Base-by-base conservation (phyloP, 2,888 invertebrate species). In the Yponomeuta plumbellus region DNA sequence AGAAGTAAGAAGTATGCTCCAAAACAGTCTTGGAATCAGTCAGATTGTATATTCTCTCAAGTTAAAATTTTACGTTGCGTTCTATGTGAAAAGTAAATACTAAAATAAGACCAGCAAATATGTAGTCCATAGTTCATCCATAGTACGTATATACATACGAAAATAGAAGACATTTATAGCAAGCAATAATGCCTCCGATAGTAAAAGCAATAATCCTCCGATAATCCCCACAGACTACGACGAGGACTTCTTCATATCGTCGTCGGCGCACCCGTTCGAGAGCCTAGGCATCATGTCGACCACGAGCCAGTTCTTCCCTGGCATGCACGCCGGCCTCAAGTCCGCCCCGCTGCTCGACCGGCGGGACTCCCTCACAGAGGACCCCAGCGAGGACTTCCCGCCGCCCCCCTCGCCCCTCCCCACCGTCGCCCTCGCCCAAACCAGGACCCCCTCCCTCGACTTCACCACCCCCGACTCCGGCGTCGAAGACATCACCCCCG, bases 161-260 rank as follows among this genome's bases (percentile, higher is more conserved):
- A 26, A 26, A 4, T 26, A 26, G 26, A 26, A 26, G 26, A 34
- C 8, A 34, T 34, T 34, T 1, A 8, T 5, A 34, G 34, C 34
- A 8, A 10, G 34, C 34, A 34, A 34, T 34, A 52, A 52, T 17
- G 2, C 8, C 0, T 52, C 5, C 17, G n/a, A n/a, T n/a, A n/a
- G n/a, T n/a, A n/a, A n/a, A n/a, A n/a, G n/a, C n/a, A n/a, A n/a
- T n/a, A n/a, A n/a, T n/a, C 8, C 0, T 52, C 5, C 17, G 17
- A 17, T 6, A 17, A 17, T 17, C 17, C 17, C 5, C 44, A 13
- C 79, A 93, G 93, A 90, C 74, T 88, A 92, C 78, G 86, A 94
- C 74, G 94, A 94, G 71, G 95, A 95, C 74, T 95, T 95, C 83
- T 95, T 93, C 85, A 94, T 95, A 73, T 94, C 94, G 72, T 94